Evolutionary conservation across 2,797 vertebrate species (phyloP).

Genomic region (Petrocephalus sullivani): DNA sequence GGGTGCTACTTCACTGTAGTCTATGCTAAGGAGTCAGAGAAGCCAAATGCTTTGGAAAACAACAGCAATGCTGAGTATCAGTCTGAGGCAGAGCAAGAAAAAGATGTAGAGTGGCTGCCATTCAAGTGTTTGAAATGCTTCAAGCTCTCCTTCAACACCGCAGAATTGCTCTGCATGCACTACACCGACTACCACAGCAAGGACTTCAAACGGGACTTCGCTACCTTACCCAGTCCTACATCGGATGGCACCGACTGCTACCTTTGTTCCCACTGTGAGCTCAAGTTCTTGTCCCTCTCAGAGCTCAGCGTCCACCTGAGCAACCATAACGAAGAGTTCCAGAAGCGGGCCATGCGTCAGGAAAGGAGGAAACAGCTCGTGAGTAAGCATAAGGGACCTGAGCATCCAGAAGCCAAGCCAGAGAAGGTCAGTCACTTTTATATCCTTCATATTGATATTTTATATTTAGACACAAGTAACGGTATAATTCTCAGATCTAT

Average conservation of each 20-base stretch:
- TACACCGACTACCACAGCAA: constrained; percentile 90
- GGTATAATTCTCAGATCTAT: neutral
- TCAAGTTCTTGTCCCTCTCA: constrained; percentile 76
- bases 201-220: constrained; percentile 90
- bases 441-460: neutral
- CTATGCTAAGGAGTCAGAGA: constrained; percentile 84
- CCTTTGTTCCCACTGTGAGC: constrained; percentile 92
- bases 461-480: neutral
- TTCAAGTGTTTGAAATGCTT: constrained; percentile 95
- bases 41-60: constrained; percentile 50
- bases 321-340: constrained; percentile 90
- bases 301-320: constrained; percentile 81
- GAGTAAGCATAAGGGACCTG: constrained; percentile 78
- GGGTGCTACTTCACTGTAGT: constrained; percentile 93
- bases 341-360: constrained; percentile 85
- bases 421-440: constrained; percentile 74
- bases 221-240: constrained; percentile 64
- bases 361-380: constrained; percentile 86
- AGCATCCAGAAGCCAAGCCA: constrained; percentile 72
- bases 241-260: constrained; percentile 75
- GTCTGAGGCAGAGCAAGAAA: constrained; percentile 66
- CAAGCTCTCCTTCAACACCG: constrained; percentile 83
- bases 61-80: constrained; percentile 64
- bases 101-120: constrained; percentile 79
- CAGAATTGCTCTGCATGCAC: constrained; percentile 87